Evolutionary conservation across 2,797 vertebrate genomes (phyloP).

Genomic region (Aulostomus chinensis): DNA sequence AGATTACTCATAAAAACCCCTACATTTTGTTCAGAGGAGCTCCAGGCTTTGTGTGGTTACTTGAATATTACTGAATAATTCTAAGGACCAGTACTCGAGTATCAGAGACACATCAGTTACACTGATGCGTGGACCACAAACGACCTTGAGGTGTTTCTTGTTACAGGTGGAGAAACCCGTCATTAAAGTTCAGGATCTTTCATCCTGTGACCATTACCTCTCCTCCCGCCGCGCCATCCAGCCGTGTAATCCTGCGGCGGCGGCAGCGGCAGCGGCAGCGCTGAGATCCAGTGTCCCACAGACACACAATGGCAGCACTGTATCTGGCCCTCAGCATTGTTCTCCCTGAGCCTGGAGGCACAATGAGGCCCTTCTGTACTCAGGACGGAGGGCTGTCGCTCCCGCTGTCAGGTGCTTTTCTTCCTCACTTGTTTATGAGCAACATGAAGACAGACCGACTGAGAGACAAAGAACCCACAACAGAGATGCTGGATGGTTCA

Average conservation of each 20-base stretch:
- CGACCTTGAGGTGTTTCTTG: background rate
- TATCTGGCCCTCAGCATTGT: constrained; percentile 61
- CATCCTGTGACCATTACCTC: constrained; percentile 12
- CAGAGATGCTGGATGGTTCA: no score
- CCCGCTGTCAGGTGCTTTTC: constrained; percentile 60
- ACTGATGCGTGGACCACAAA: background rate
- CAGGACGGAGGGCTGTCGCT: constrained; percentile 15
- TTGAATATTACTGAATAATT: no score
- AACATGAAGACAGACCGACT: constrained; percentile 2
- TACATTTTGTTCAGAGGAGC: background rate
- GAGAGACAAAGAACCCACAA: no score
- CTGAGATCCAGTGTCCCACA: constrained; percentile 62
- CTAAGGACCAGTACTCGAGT: background rate
- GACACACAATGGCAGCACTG: constrained; percentile 74
- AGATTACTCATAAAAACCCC: no score
- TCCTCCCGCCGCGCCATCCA: constrained; percentile 40
- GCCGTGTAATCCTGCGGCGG: constrained; percentile 43
- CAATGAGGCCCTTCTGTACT: constrained; percentile 72
- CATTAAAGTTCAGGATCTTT: background rate
- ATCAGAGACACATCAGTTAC: background rate
- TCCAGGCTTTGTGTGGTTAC: no score
- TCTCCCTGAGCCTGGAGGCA: constrained; percentile 47
- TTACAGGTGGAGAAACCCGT: background rate
- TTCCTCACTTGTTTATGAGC: constrained; percentile 13
- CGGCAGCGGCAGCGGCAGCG: constrained; percentile 48